These are phyloP conservation scores for Fregetta grallaria DNA, from an alignment of 2,113 vertebrate genomes.

Conservation along the genomic window DNA sequence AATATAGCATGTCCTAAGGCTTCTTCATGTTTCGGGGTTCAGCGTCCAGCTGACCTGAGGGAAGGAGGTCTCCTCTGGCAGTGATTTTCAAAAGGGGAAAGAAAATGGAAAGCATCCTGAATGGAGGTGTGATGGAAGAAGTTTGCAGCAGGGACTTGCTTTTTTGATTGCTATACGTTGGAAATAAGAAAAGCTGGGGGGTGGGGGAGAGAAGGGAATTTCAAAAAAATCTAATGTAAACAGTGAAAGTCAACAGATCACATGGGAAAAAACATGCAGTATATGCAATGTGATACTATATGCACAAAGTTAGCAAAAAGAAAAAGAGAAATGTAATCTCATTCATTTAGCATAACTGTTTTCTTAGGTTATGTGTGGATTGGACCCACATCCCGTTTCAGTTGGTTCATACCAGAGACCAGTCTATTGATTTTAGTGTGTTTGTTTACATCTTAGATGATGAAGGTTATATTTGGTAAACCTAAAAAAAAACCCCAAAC, in stretches of 20 bases:
- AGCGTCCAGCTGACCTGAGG: neutral
- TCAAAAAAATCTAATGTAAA: neutral
- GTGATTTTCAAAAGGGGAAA: neutral
- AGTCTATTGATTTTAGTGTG: neutral
- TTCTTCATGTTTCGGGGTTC: neutral
- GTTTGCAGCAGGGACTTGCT: neutral
- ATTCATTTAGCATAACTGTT: neutral
- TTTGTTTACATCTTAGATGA: neutral
- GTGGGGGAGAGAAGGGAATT: too few species aligned
- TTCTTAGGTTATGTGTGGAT: rapidly evolving
- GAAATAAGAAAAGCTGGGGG: neutral
- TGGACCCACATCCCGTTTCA: neutral
- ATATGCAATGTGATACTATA: neutral
- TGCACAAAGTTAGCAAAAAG: neutral
- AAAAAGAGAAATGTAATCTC: neutral
- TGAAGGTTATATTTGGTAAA: neutral
- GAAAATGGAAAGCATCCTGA: neutral
- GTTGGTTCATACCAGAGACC: neutral
- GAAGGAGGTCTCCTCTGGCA: neutral
- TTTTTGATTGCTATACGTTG: neutral
- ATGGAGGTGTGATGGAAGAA: neutral
- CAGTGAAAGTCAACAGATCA: neutral
- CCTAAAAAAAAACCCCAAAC: neutral
- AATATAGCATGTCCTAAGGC: neutral
- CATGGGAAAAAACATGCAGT: neutral